Evolutionary conservation across 2,797 vertebrate species (phyloP), one percentile per base, ranked within the genome.

Genomic region (Anomalospiza imberbis): DNA sequence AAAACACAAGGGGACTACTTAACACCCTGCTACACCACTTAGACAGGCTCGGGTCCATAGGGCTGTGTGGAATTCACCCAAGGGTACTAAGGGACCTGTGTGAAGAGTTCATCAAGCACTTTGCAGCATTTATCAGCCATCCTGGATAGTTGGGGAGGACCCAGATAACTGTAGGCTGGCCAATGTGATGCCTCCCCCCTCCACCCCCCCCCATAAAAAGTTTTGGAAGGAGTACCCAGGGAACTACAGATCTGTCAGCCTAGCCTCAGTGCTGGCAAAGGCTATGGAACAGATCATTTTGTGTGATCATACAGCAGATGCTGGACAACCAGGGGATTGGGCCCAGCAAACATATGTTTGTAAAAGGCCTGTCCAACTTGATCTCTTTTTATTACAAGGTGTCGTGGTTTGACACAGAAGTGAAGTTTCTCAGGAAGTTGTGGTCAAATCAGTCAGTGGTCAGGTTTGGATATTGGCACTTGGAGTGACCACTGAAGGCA

Each of bases 111-210:
- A 36, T 9, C 0, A 0, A 54, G 12, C 15, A 17, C 34, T 68
- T 61, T 50, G 3, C 11, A 82, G 20, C 16, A 36, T 50, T 75
- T 75, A 17, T 44, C 16, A 38, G 19, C 11, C 3, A 0, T 62
- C 28, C 11, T 20, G 24, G 11, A 29, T 11, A 44, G 28, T 0
- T 54, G 16, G 12, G 26, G 12, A 32, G 6, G 34, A 14, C 9
- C 7, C 28, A 68, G 22, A 12, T 9, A 42, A 25, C 11, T 17
- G 9, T 11, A 34, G 12, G 9, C 7, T 82, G 19, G 36, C 16
- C 40, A 47, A 1, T 4, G 25, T 8, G 25, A 26, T 0, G 0
- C 4, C 6, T 22, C 17, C 42, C 13, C 24, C n/a, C n/a, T n/a
- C n/a, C 8, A 38, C 36, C 36, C 36, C 6, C 22, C 17, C 42